phyloP scores from a whole-genome alignment of 2,113 vertebrate species.

The crab-eating macaque (Macaca fascicularis) region T2T-MFA8v1.1 NC_088395.1:141143001-141143500 shows the following conservation, averaged over 20 bases:
- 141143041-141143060: constrained; percentile 33
- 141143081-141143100: not conserved
- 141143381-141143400: not conserved
- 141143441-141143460: not conserved
- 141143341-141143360: not conserved
- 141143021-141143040: not conserved
- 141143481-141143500: not conserved
- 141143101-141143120: not conserved
- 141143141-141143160: not conserved
- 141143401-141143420: not conserved
- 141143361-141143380: not conserved
- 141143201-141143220: not conserved
- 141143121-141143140: not conserved
- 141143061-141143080: not conserved
- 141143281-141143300: not conserved
- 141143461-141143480: not conserved
- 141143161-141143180: not conserved
- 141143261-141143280: not conserved
- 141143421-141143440: not conserved
- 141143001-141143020: not conserved
- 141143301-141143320: not conserved
- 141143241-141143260: not conserved
- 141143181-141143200: not conserved
- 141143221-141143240: constrained; percentile 9
- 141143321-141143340: not conserved